Conservation (phyloP, 2,113 vertebrate species). For the Motacilla alba region DNA sequence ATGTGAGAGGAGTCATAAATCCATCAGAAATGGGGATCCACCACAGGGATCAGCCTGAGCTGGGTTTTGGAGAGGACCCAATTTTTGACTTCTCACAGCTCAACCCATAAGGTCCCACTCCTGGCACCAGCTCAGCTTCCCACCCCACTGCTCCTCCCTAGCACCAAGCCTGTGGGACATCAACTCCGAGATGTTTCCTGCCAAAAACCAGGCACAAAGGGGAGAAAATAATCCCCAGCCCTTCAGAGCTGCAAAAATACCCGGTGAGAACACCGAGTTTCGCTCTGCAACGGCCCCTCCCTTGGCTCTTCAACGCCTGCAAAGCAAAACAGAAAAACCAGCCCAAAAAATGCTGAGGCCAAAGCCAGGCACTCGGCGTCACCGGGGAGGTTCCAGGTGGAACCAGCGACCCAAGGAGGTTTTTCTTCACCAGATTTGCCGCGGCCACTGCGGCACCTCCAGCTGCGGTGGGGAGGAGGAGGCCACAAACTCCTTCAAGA, state of each 20-base stretch:
- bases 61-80: not conserved
- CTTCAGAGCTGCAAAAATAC: not conserved
- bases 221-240: not conserved
- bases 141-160: not conserved
- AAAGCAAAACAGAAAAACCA: not conserved
- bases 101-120: not conserved
- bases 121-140: not conserved
- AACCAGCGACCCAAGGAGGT: not conserved
- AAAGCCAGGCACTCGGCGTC: not conserved
- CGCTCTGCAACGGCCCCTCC: not conserved
- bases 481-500: not conserved
- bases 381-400: not conserved
- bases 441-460: not conserved
- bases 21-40: not conserved
- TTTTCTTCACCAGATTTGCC: not conserved
- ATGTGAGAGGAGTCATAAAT: not conserved
- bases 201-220: not conserved
- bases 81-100: not conserved
- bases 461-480: not conserved
- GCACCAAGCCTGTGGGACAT: not conserved
- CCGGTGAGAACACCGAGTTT: not conserved
- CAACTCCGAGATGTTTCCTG: not conserved
- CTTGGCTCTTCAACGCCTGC: not conserved
- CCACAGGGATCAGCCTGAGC: not conserved
- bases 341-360: not conserved